Evolutionary conservation across 2,888 invertebrate species (phyloP).

Genomic region (Galeopsomyia nigrocyanea): DNA sequence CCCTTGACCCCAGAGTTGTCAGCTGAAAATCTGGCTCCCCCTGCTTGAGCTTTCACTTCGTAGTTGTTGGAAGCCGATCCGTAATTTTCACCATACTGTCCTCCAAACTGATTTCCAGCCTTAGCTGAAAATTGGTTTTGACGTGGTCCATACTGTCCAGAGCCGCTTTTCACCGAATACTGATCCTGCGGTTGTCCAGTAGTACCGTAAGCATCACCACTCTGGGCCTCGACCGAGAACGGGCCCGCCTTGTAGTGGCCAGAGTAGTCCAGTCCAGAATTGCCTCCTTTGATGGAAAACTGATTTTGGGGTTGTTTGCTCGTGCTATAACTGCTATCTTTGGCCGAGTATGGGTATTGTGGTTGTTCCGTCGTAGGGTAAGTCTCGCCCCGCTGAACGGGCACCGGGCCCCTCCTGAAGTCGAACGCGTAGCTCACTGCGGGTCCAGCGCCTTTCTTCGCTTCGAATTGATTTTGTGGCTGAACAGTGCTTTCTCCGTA

Average conservation of each 20-base stretch:
- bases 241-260: slow-evolving; percentile 11
- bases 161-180: neutral
- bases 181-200: no score
- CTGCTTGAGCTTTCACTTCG: slow-evolving; percentile 31
- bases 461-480: no score
- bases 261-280: neutral
- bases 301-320: neutral
- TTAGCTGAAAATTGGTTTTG: slow-evolving; percentile 8
- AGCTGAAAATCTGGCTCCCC: slow-evolving; percentile 11
- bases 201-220: no score
- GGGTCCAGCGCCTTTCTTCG: no score
- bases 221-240: neutral
- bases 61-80: slow-evolving; percentile 37
- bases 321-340: neutral
- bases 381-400: no score
- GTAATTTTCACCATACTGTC: neutral
- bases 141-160: neutral
- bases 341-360: no score
- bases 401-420: no score
- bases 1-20: slow-evolving; percentile 19
- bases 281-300: slow-evolving; percentile 11
- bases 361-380: no score
- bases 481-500: no score
- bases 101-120: neutral
- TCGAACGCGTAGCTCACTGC: no score